Evolutionary conservation across 2,888 invertebrate genomes (phyloP), one percentile per base, ranked within the genome.

Genomic region (Oxystoma pomonae): DNA sequence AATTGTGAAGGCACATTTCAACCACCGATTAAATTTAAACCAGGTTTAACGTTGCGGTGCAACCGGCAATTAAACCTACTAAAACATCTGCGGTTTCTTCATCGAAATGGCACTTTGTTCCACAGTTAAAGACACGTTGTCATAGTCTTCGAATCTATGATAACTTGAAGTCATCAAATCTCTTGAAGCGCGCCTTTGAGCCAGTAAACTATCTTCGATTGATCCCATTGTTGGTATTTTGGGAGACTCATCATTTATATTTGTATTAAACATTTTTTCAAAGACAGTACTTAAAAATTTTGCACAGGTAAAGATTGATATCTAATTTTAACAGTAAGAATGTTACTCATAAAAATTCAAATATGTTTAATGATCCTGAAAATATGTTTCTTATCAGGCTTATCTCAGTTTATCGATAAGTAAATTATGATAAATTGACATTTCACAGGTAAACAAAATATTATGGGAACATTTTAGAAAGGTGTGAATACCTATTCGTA

Each of bases 201-300:
- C 75, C 50, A 79, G 64, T 16, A 60, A 61, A 70, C 79, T 78
- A 58, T 72, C 63, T 16, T 66, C 68, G 35, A 78, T 65, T 16
- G 72, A 62, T 20, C 74, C 74, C 56, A 78, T 68, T 16, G 66
- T 61, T 2, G 79, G 79, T 17, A 78, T 70, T 55, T 65, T 66
- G 2, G 79, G 79, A 35, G 79, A 79, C 59, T 62, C 58, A 67
- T 79, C 76, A 69, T 74, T 75, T 59, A 19, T 18, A 55, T 57
- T 64, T 61, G 61, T 64, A 18, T 16, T 21, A n/a, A 52, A 58
- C 51, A 53, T 53, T 53, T 12, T 35, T 35, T 35, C n/a, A n/a
- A n/a, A n/a, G n/a, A n/a, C n/a, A n/a, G n/a, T n/a, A n/a, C n/a
- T n/a, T n/a, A n/a, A n/a, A n/a, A n/a, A n/a, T n/a, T n/a, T n/a